Evolutionary conservation across 2,888 invertebrate species (phyloP).

Genomic region (Deroplatys truncata): DNA sequence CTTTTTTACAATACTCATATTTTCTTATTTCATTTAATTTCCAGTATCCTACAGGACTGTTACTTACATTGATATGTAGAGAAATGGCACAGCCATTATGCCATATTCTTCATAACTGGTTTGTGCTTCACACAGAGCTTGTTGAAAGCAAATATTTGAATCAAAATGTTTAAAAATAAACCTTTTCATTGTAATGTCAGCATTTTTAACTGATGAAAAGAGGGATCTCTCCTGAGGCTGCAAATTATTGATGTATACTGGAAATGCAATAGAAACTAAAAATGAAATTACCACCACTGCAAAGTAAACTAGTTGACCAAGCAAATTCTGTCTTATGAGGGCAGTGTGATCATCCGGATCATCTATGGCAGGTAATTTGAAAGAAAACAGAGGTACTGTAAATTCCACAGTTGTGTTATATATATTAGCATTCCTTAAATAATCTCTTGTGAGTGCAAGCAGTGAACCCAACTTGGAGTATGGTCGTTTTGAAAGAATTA

Average conservation of each 20-base stretch:
- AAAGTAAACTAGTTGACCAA: constrained; percentile 17
- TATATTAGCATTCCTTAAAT: constrained; percentile 14
- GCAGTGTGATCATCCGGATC: constrained; percentile 16
- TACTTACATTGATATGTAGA: constrained; percentile 4
- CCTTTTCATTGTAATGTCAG: background rate
- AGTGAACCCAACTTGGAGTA: constrained; percentile 7
- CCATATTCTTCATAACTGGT: background rate
- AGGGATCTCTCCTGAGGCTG: background rate
- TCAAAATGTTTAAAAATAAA: background rate
- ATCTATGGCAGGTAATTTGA: constrained; percentile 18
- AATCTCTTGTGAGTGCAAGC: constrained; percentile 5
- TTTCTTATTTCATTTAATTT: no score
- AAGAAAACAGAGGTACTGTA: constrained; percentile 21
- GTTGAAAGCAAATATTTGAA: background rate
- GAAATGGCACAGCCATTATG: background rate
- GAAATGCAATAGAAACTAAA: constrained; percentile 12
- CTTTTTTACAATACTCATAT: no score
- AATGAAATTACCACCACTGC: constrained; percentile 9
- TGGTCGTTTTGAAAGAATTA: background rate
- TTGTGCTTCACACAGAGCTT: constrained; percentile 3
- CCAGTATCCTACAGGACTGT: no score
- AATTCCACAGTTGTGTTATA: constrained; percentile 24
- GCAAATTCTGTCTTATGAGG: constrained; percentile 15
- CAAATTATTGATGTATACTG: constrained; percentile 12
- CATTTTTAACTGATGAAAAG: background rate